phyloP scores from a whole-genome alignment of 2,113 vertebrate genomes.

The Petrocephalus microphthalmus region DNA sequence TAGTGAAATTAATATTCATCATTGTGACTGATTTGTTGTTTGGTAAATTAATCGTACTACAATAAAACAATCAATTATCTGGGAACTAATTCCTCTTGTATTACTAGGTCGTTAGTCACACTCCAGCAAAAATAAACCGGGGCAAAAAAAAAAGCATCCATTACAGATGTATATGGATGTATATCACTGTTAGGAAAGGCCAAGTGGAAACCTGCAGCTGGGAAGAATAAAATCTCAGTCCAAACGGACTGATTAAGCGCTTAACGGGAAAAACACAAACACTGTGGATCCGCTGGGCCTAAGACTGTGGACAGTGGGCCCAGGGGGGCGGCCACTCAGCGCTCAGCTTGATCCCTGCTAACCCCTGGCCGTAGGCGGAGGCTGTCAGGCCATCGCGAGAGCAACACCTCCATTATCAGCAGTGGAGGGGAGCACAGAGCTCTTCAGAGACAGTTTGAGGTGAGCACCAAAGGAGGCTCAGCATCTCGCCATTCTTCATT shows the following conservation, averaged over 20 bases:
- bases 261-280: background rate
- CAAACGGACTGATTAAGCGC: background rate
- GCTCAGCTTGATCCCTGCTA: background rate
- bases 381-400: background rate
- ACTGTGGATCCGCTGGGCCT: background rate
- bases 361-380: background rate
- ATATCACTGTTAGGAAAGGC: background rate
- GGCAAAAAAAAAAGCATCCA: background rate
- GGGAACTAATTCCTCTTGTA: background rate
- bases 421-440: background rate
- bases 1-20: slow-evolving; percentile 7
- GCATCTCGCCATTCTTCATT: background rate
- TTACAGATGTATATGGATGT: background rate
- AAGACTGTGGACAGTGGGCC: background rate
- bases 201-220: background rate
- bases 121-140: background rate
- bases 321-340: background rate
- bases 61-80: background rate
- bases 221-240: background rate
- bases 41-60: background rate
- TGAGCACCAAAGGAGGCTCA: background rate
- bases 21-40: background rate
- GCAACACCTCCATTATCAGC: background rate
- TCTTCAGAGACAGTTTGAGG: background rate
- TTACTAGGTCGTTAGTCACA: background rate